Evolutionary conservation across 2,113 vertebrate species (phyloP).

Genomic region (Myocastor coypus): DNA sequence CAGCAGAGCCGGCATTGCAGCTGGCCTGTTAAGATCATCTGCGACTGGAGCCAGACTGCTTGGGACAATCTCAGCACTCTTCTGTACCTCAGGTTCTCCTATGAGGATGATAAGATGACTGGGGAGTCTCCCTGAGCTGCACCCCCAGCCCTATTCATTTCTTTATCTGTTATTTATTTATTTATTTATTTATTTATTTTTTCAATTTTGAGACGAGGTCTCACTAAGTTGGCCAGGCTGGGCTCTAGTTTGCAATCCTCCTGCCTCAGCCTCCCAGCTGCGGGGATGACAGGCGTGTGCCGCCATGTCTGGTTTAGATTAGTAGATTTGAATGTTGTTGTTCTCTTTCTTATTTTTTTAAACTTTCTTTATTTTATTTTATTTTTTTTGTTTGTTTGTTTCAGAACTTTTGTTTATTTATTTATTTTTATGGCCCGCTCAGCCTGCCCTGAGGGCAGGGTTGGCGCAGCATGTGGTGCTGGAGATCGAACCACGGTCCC

Average conservation of each 20-base stretch:
- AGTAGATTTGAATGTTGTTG: not conserved
- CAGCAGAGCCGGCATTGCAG: not conserved
- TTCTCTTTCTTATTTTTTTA: too few species aligned
- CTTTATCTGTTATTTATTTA: not conserved
- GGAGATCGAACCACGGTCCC: too few species aligned
- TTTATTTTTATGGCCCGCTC: too few species aligned
- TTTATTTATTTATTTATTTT: not conserved
- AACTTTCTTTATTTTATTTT: too few species aligned
- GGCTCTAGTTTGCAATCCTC: not conserved
- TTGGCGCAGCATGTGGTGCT: too few species aligned
- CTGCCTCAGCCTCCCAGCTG: not conserved
- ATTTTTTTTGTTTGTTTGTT: too few species aligned
- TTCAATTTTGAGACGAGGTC: not conserved
- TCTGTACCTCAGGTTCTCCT: not conserved
- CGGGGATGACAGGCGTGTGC: not conserved
- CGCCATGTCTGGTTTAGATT: not conserved
- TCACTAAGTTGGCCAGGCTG: not conserved
- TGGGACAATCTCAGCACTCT: not conserved
- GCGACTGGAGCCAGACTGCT: not conserved
- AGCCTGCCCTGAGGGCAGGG: too few species aligned
- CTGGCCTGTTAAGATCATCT: not conserved
- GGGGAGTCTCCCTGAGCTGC: not conserved
- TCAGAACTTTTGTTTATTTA: not conserved
- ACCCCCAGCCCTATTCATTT: not conserved
- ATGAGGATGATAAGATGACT: not conserved